These are phyloP conservation scores for Lycaena phlaeas DNA, from an alignment of 2,888 invertebrate species.

Conservation along the genomic window DNA sequence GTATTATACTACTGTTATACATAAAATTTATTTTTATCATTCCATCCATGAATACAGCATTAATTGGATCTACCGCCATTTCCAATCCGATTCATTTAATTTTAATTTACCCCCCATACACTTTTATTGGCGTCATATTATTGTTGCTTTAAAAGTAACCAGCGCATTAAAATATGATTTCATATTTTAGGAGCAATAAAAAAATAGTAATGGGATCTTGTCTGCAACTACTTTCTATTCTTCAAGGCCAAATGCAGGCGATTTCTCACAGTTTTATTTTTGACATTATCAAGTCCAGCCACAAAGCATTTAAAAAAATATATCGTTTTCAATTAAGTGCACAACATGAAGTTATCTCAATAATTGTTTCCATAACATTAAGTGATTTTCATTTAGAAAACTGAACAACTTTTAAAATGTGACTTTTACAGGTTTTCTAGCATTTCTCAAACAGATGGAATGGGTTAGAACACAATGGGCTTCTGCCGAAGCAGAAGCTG, in stretches of 20 bases:
- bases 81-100: neutral
- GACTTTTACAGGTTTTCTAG: conserved; percentile 86
- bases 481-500: conserved; percentile 80
- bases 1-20: conserved; percentile 25
- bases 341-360: too few relatives aligned
- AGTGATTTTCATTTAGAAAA: too few relatives aligned
- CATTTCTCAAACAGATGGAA: conserved; percentile 81
- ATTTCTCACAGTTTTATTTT: neutral
- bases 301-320: too few relatives aligned
- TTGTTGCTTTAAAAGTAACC: too few relatives aligned
- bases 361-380: too few relatives aligned
- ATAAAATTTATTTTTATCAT: neutral
- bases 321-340: too few relatives aligned
- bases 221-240: neutral
- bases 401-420: too few relatives aligned
- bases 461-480: conserved; percentile 80
- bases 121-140: neutral
- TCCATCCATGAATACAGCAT: neutral
- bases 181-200: too few relatives aligned
- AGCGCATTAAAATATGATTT: too few relatives aligned
- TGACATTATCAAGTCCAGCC: neutral
- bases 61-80: conserved; percentile 1
- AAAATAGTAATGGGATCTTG: too few relatives aligned
- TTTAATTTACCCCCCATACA: neutral
- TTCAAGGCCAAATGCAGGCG: neutral